Conservation (phyloP, 2,113 vertebrate species). For the Neolamprologus variostigma region DNA sequence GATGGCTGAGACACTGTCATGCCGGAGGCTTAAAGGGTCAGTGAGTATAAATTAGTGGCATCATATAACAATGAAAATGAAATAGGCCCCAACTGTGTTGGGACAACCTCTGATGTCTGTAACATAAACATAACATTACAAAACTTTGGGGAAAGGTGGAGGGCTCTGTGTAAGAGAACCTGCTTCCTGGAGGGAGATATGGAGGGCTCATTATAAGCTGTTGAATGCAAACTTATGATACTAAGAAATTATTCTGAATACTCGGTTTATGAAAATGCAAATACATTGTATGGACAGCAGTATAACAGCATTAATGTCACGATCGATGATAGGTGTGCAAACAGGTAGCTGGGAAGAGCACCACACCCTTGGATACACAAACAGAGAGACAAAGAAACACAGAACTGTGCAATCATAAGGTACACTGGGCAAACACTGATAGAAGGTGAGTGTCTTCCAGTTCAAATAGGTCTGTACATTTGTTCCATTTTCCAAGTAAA, state of each 20-base stretch:
- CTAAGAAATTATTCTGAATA: accelerated
- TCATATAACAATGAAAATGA: too few relatives aligned
- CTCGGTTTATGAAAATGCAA: accelerated
- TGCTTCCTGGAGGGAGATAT: too few relatives aligned
- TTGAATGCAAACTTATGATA: neutral
- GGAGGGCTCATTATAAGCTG: too few relatives aligned
- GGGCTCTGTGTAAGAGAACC: too few relatives aligned
- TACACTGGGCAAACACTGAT: accelerated
- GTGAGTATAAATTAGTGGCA: too few relatives aligned
- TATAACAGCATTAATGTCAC: accelerated
- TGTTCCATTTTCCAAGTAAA: neutral
- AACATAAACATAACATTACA: too few relatives aligned
- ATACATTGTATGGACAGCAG: neutral
- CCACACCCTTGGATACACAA: neutral
- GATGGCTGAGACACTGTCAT: too few relatives aligned
- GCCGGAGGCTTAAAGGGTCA: too few relatives aligned
- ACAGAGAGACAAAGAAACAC: neutral
- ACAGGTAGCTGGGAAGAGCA: neutral
- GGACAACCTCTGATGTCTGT: too few relatives aligned
- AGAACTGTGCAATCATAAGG: accelerated
- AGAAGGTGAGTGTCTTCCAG: neutral
- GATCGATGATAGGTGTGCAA: accelerated
- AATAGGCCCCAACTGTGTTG: too few relatives aligned
- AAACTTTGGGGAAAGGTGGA: accelerated
- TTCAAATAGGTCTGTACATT: neutral